A percentile compares a stretch with the other conserved stretches of the same genome.
phyloP scores from a whole-genome alignment of 2,113 vertebrate genomes.

The Fregetta grallaria region DNA sequence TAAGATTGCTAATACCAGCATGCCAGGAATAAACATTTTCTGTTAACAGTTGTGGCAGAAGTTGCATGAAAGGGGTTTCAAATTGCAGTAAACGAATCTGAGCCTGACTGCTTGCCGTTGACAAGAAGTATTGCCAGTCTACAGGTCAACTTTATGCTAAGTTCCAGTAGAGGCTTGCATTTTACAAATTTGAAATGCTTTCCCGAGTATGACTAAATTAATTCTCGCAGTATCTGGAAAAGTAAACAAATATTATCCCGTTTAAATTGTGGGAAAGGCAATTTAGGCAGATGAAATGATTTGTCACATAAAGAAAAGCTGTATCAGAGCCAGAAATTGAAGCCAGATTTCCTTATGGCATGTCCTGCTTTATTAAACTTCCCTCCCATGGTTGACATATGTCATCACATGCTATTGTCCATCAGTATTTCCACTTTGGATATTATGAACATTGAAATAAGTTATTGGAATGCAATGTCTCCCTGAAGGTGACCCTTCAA shows the following conservation, averaged over 20 bases:
- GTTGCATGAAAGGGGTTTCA: background rate
- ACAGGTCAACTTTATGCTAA: background rate
- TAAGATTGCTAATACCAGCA: background rate
- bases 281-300: background rate
- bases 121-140: background rate
- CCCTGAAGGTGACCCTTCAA: background rate
- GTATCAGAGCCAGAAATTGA: background rate
- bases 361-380: background rate
- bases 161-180: background rate
- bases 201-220: background rate
- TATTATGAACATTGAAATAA: background rate
- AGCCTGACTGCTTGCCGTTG: background rate
- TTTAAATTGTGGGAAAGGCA: conserved; percentile 29
- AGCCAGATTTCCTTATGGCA: background rate
- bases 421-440: background rate
- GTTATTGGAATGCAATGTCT: background rate
- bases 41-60: background rate
- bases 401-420: background rate
- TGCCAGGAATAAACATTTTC: background rate
- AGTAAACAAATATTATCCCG: background rate
- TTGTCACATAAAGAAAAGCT: conserved; percentile 11
- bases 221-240: background rate
- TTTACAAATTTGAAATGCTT: background rate
- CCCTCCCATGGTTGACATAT: background rate
- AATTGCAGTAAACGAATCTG: background rate